Base-by-base conservation (phyloP, 2,888 invertebrate genomes). In the Spicauda simplicius region DNA sequence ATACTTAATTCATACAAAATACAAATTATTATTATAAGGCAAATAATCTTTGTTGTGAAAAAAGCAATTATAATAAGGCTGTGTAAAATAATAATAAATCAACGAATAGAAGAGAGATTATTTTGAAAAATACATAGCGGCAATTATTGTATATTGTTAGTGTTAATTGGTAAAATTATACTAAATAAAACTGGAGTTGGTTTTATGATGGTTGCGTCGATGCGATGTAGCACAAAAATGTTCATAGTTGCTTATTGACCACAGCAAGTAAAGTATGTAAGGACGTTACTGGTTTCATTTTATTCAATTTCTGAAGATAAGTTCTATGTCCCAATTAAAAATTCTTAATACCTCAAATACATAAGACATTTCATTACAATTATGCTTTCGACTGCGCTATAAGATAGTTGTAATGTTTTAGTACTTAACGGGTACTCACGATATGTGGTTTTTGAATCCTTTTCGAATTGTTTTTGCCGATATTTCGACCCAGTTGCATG, bases 21-120 rank as follows among this genome's bases (percentile, higher is more conserved):
- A n/a, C 45, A 45, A 37, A 37, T 37, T 12, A 37, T 45, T n/a
- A 45, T 45, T 45, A n/a, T 45, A 45, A 45, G 45, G 5, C 14
- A 12, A 45, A 45, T 45, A 45, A 45, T n/a, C 45, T n/a, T 45
- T 45, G 45, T 45, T 45, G 45, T 53, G 53, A 53, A 53, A 53
- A 25, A 53, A 53, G 10, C 19, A 20, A 20, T 20, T 20, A 53
- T 20, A 14, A n/a, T 8, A 45, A n/a, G 45, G 45, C 45, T 20
- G n/a, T 41, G 48, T 48, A 16, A 45, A 45, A 45, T 19, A 20
- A 20, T 8, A 20, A 53, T 53, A 53, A 53, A 53, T 20, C 53
- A 45, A 45, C 45, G 45, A 45, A 45, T 45, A 45, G 45, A n/a
- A n/a, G 45, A 45, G 45, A 45, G 45, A 45, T n/a, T n/a, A 45